phyloP scores from a whole-genome alignment of 1,140 invertebrate species.

The Cydia pomonella region DNA sequence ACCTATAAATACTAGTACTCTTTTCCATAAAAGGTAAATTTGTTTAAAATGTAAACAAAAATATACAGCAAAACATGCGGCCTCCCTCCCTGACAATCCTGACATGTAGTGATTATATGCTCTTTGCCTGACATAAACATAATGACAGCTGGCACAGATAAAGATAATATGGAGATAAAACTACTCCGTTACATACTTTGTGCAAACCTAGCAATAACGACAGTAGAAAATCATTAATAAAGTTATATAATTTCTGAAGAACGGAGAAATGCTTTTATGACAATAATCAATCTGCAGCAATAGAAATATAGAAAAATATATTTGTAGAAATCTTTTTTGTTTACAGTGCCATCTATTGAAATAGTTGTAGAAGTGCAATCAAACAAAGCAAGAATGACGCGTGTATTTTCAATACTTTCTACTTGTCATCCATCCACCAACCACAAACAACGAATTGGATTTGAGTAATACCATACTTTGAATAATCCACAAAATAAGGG shows the following conservation, averaged over 20 bases:
- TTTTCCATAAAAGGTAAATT: constrained; percentile 7
- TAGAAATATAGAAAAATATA: too few species aligned
- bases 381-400: constrained; percentile 61
- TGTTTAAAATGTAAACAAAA: constrained; percentile 33
- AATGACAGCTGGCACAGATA: not conserved
- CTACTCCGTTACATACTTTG: too few species aligned
- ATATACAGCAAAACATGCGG: constrained; percentile 47
- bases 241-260: too few species aligned
- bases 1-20: not conserved
- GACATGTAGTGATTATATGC: too few species aligned
- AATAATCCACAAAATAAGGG: not conserved
- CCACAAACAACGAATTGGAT: constrained; percentile 56
- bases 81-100: too few species aligned
- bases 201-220: too few species aligned
- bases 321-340: constrained; percentile 15
- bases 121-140: constrained; percentile 24
- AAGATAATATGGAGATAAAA: too few species aligned
- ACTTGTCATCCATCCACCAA: constrained; percentile 64
- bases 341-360: constrained; percentile 31
- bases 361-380: constrained; percentile 30
- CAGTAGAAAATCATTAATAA: too few species aligned
- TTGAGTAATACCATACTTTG: not conserved
- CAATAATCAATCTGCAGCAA: too few species aligned
- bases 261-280: too few species aligned
- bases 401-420: constrained; percentile 78